Conservation (phyloP, 2,888 invertebrate genomes). For the Lasioglossum leucozonium region DNA sequence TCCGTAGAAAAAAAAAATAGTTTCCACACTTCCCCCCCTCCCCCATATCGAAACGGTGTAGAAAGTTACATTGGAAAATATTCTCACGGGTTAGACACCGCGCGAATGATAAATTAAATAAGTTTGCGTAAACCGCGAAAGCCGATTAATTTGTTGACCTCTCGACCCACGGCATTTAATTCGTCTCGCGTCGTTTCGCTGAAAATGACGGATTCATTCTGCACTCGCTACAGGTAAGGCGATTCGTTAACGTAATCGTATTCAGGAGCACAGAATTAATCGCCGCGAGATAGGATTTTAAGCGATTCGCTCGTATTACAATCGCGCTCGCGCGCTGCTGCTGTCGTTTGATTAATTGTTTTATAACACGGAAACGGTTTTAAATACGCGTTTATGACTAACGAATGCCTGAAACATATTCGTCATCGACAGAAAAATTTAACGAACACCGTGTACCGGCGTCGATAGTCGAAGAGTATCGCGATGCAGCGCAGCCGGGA, state of each 20-base stretch:
- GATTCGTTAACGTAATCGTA: conserved; percentile 1
- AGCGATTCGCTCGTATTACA: background rate
- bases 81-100: conserved; percentile 11
- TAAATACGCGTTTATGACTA: background rate
- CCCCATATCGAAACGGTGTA: background rate
- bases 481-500: background rate
- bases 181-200: background rate
- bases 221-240: background rate
- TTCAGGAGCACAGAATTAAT: background rate
- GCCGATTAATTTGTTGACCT: background rate
- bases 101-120: conserved; percentile 23
- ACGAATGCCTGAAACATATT: background rate
- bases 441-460: background rate
- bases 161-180: background rate
- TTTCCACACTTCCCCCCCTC: background rate
- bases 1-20: background rate
- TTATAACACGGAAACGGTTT: background rate
- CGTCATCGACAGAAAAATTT: background rate
- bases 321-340: background rate
- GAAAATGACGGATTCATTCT: background rate
- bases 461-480: background rate
- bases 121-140: background rate
- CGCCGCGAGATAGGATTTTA: background rate
- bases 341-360: conserved; percentile 1
- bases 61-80: conserved; percentile 33